Evolutionary conservation across 2,113 vertebrate genomes (phyloP).

Genomic region (Alexandromys fortis): DNA sequence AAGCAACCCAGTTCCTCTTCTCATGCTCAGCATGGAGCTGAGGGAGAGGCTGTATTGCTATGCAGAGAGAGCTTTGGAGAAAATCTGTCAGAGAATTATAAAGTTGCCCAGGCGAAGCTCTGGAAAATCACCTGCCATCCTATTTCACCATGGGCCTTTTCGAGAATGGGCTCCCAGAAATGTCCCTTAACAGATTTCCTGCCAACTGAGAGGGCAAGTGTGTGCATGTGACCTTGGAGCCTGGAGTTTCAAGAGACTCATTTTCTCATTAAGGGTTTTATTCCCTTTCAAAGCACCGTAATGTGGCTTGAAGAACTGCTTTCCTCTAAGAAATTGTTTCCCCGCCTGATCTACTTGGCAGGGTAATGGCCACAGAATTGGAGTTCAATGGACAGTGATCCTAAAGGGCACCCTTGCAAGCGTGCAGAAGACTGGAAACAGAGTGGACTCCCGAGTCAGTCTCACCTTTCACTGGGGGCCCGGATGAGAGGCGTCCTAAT

Average conservation of each 20-base stretch:
- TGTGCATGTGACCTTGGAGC: conserved; percentile 59
- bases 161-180: conserved; percentile 19
- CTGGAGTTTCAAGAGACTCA: conserved; percentile 54
- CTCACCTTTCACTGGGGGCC: conserved; percentile 48
- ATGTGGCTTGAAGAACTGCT: conserved; percentile 71
- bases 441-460: conserved; percentile 57
- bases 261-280: conserved; percentile 76
- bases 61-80: conserved; percentile 42
- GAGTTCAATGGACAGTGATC: conserved; percentile 50
- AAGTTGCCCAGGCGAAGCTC: conserved; percentile 55
- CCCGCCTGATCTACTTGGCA: conserved; percentile 39
- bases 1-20: conserved; percentile 52
- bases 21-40: not conserved
- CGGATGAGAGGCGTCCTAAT: not conserved
- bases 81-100: conserved; percentile 65
- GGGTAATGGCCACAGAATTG: conserved; percentile 57
- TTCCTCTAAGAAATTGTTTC: conserved; percentile 67
- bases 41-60: not conserved
- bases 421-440: conserved; percentile 38
- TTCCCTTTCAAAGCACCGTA: conserved; percentile 71
- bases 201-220: conserved; percentile 42
- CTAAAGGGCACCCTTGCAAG: conserved; percentile 54
- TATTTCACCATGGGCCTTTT: conserved; percentile 61
- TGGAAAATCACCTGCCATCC: conserved; percentile 60
- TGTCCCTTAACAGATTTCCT: conserved; percentile 41